phyloP scores from a whole-genome alignment of 2,113 vertebrate genomes.

The Cervus canadensis region DNA sequence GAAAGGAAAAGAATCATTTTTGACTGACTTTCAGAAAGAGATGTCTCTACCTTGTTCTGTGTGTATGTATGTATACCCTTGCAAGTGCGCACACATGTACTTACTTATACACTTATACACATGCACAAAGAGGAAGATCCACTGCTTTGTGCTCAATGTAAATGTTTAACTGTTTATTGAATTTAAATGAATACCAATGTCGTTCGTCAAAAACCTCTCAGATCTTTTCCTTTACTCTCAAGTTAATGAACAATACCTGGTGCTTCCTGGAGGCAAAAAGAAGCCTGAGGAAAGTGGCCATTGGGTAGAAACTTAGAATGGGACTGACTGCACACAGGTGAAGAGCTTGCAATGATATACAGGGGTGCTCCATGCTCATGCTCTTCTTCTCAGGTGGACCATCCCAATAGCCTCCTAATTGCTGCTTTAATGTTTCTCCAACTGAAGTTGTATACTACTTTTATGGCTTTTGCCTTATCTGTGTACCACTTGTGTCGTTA shows the following conservation, averaged over 20 bases:
- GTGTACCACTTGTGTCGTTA: not conserved
- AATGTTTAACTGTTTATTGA: not conserved
- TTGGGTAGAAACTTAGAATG: not conserved
- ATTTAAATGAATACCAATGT: not conserved
- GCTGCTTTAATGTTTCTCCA: not conserved
- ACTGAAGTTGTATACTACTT: not conserved
- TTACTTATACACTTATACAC: not conserved
- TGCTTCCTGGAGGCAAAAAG: not conserved
- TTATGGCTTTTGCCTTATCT: not conserved
- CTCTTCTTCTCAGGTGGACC: not conserved
- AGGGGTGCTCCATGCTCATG: not conserved
- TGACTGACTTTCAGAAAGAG: not conserved
- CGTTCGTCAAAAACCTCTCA: not conserved
- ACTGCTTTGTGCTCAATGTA: not conserved
- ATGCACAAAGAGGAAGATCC: no score
- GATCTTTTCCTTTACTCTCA: not conserved
- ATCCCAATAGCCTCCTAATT: not conserved
- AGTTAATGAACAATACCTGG: not conserved
- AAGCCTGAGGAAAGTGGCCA: not conserved
- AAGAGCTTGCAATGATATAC: rapidly evolving
- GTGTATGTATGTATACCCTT: not conserved
- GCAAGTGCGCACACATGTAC: rapidly evolving
- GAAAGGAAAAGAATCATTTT: not conserved
- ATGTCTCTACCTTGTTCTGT: not conserved
- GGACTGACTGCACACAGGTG: no score